Evolutionary conservation across 2,113 vertebrate species (phyloP).

Genomic region (Henicopernis longicauda): DNA sequence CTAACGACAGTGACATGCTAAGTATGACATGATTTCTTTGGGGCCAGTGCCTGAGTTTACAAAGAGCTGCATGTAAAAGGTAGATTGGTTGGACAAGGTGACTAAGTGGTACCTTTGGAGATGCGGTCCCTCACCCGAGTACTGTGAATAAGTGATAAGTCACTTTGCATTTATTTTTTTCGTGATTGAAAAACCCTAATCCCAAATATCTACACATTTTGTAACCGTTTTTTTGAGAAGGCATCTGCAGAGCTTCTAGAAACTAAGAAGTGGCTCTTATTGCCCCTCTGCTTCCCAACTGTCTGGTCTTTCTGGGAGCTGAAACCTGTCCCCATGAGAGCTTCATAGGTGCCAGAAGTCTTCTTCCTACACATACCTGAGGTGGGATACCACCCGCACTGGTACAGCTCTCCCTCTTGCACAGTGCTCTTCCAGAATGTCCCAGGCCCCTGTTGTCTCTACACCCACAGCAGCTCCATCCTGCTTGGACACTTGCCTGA

Average conservation of each 20-base stretch:
- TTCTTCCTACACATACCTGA: not conserved
- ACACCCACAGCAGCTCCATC: not conserved
- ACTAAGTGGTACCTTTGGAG: not conserved
- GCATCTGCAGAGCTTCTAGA: not conserved
- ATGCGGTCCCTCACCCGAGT: accelerated
- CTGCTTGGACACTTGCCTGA: not conserved
- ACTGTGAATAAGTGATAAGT: not conserved
- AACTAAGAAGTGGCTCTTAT: not conserved
- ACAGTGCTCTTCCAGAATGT: not conserved
- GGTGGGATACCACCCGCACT: not conserved
- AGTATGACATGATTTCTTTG: not conserved
- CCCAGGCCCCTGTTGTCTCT: not conserved
- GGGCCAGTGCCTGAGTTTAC: not conserved
- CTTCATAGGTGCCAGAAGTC: not conserved
- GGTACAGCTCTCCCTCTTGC: not conserved
- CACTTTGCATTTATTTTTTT: not conserved
- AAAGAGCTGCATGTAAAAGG: not conserved
- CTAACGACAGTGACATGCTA: accelerated
- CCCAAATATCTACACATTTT: not conserved
- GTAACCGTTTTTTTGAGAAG: not conserved
- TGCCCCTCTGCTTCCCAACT: not conserved
- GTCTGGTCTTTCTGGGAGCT: not conserved
- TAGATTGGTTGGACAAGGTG: not conserved
- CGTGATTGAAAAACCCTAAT: not conserved
- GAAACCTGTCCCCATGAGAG: not conserved